Conservation (phyloP, 1,140 invertebrate species). For the Drosophila auraria region DNA sequence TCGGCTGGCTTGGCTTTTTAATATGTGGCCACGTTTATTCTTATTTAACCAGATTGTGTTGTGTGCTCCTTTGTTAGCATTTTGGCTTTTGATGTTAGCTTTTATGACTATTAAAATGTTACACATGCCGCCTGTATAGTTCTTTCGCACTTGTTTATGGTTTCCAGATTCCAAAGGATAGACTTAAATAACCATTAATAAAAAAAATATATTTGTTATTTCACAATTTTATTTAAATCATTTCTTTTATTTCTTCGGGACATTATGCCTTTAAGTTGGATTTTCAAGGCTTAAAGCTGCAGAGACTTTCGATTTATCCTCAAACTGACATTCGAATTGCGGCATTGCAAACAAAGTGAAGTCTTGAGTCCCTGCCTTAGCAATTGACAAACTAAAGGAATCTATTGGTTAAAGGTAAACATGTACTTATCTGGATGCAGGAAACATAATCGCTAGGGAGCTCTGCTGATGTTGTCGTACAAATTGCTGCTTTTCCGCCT, state of each 20-base stretch:
- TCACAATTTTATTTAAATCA: too few relatives aligned
- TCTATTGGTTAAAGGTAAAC: slow-evolving; percentile 17
- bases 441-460: slow-evolving; percentile 40
- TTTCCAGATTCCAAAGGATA: neutral
- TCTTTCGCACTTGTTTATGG: slow-evolving; percentile 4
- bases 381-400: slow-evolving; percentile 10
- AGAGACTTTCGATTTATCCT: neutral
- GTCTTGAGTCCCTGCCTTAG: neutral
- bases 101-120: slow-evolving; percentile 79
- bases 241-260: too few relatives aligned
- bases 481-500: slow-evolving; percentile 33
- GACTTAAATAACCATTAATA: neutral
- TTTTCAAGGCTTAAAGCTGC: neutral
- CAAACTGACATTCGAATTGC: neutral
- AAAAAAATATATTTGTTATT: neutral
- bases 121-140: slow-evolving; percentile 52
- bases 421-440: slow-evolving; percentile 27
- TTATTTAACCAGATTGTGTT: slow-evolving; percentile 60
- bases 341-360: neutral
- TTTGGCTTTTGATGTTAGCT: slow-evolving; percentile 67
- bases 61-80: slow-evolving; percentile 27
- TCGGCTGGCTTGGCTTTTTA: slow-evolving; percentile 56
- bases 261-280: neutral
- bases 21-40: slow-evolving; percentile 69
- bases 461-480: slow-evolving; percentile 29